Evolutionary conservation across 1,140 invertebrate genomes (phyloP).

Genomic region (Samia ricini): DNA sequence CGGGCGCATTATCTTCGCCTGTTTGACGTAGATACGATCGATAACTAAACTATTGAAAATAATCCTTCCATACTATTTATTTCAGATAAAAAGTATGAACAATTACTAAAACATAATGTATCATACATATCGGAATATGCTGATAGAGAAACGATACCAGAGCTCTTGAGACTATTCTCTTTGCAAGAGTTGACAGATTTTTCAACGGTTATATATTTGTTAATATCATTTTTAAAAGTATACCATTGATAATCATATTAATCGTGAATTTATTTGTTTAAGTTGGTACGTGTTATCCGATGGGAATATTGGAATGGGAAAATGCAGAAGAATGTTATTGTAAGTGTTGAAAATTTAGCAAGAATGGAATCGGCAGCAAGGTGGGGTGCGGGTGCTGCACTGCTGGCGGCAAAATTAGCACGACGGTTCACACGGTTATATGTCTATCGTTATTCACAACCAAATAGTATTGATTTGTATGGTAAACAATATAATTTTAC

Average conservation of each 20-base stretch:
- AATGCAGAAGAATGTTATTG: constrained; percentile 31
- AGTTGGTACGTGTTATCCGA: constrained; percentile 34
- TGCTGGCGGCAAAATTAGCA: constrained; percentile 62
- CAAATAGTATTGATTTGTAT: constrained; percentile 65
- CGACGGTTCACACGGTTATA: constrained; percentile 56
- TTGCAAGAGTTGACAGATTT: constrained; percentile 9
- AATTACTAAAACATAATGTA: constrained; percentile 28
- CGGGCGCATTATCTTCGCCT: too few species aligned
- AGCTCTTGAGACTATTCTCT: constrained; percentile 39
- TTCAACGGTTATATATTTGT: not conserved
- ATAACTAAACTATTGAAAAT: not conserved
- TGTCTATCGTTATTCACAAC: constrained; percentile 61
- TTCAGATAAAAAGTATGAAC: constrained; percentile 38
- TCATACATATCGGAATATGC: constrained; percentile 36
- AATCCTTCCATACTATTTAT: constrained; percentile 1
- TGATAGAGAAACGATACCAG: constrained; percentile 37
- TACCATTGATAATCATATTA: not conserved
- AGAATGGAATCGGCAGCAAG: constrained; percentile 63
- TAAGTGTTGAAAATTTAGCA: constrained; percentile 57
- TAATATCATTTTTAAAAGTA: not conserved
- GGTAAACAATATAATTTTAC: constrained; percentile 68
- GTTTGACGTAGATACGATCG: too few species aligned
- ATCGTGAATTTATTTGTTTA: not conserved
- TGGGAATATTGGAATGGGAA: constrained; percentile 59
- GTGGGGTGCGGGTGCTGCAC: constrained; percentile 66